Evolutionary conservation across 2,888 invertebrate species (phyloP), one percentile per base, ranked within the genome.

Genomic region (Drosophila differens): DNA sequence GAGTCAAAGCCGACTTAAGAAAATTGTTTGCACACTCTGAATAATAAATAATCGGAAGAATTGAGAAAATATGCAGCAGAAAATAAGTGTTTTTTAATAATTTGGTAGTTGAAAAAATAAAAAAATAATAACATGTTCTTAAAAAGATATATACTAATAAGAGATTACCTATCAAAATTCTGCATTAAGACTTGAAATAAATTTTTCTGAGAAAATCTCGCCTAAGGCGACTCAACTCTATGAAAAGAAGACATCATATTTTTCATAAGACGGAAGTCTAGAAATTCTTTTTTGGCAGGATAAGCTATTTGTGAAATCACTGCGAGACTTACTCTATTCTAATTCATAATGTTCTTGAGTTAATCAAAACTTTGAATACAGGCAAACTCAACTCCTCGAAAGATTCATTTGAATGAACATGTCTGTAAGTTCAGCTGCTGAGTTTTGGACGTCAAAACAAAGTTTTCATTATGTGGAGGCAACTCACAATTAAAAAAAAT

Each of bases 391-490:
- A n/a, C 3, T 4, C n/a, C n/a, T 44, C n/a, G 0, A 44, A 19
- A 41, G 6, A 64, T 33, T 33, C 28, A 19, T 25, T 33, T 66
- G 33, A 66, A 44, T 70, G 55, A 25, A 55, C 28, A 28, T 35
- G 33, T 19, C 37, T 53, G 47, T 33, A 47, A 28, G 14, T 59
- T 51, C 28, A 16, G 54, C 41, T 19, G 10, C 58, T 32, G 16
- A 5, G n/a, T 30, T 32, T 63, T 60, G 57, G 57, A 63, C 64
- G 68, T 32, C 70, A 76, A 51, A 69, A 39, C 49, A 39, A 71
- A 62, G 75, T 64, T 49, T 69, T 81, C 55, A 71, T 78, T 78
- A 74, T 63, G 63, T 53, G 64, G 64, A 61, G 75, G 68, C 65
- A 68, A 64, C 65, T 72, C 58, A 58, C 53, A 41, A 65, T 61